Evolutionary conservation across 2,113 vertebrate species (phyloP), one percentile per base, ranked within the genome.

Genomic region (Varanus komodoensis): DNA sequence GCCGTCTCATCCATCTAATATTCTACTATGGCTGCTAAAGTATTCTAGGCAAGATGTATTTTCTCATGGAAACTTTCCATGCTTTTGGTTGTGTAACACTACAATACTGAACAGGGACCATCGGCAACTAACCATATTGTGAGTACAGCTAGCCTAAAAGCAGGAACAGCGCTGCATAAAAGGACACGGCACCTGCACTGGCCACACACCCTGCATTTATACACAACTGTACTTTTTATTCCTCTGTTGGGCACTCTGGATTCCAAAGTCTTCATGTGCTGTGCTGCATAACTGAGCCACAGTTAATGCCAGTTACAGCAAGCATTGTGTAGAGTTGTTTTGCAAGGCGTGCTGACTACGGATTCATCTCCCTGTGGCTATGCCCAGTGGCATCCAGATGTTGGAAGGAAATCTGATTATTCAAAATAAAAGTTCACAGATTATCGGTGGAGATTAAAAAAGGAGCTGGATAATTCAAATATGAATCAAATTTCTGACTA

Each of bases 401-500:
- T 52, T 73, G 27, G 85, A 61, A 57, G 23, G 52, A 87, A 74
- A 86, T 25, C 6, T 52, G 29, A 54, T 74, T n/a, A 54, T 25
- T 27, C 32, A 12, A 86, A 38, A 25, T 27, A 52, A 71, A 52
- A 25, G 50, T 50, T 54, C 29, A 52, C 50, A 50, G 19, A 68
- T 84, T 44, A 69, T 7, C 32, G 17, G 32, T 50, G 50, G 71
- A 71, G 14, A 50, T 57, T 27, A 19, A 14, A 61, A 27, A 44
- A 27, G 82, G 82, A 89, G 7, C 2, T 90, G 32, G 27, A 89
- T 69, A 68, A 87, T 86, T 38, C 54, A 54, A 84, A 93, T 92
- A 0, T 64, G 25, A 80, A 68, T 48, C 12, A 15, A 3, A 91
- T 75, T 82, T 9, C 2, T 57, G 57, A 57, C 9, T 87, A n/a